Evolutionary conservation across 2,888 invertebrate species (phyloP), one percentile per base, ranked within the genome.

Genomic region (Thecophora atra): DNA sequence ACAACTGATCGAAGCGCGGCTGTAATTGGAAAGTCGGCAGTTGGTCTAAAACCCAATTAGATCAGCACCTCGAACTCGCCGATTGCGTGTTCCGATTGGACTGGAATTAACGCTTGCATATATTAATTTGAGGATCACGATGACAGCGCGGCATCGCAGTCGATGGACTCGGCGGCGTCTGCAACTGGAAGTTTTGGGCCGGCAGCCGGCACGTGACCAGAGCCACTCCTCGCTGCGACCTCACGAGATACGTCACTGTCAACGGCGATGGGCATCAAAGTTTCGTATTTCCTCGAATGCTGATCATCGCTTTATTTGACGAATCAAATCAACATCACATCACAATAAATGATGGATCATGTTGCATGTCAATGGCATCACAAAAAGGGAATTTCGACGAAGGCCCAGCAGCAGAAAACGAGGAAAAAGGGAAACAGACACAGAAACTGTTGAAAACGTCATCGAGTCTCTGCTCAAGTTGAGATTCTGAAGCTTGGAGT

Each of bases 231-330:
- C 13, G 17, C 17, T 21, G 19, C 30, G 47, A 37, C 24, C 8
- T 69, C n/a, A 42, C 37, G 28, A 24, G 56, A 54, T 58, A 58
- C 68, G 44, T 69, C 68, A 69, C 42, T 69, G 58, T 69, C 60
- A 52, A 19, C 30, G 28, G 6, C 0, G 15, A 13, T 19, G 13
- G n/a, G 4, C 26, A 37, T 17, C 19, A 51, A 70, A 52, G 70
- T 63, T 30, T 70, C 70, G 21, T 52, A 63, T 70, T 70, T 62
- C 70, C 28, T 62, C 70, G 44, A 58, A 62, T 52, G 42, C 47
- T 51, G 19, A 60, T 52, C 37, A 54, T 67, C 52, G 54, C 21
- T n/a, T 67, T 37, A 47, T 60, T 69, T 42, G 42, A n/a, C 26
- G 60, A 60, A 4, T n/a, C 28, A 44, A 17, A 28, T 19, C 5